Evolutionary conservation across 2,113 vertebrate genomes (phyloP).

Genomic region (Alethe diademata): DNA sequence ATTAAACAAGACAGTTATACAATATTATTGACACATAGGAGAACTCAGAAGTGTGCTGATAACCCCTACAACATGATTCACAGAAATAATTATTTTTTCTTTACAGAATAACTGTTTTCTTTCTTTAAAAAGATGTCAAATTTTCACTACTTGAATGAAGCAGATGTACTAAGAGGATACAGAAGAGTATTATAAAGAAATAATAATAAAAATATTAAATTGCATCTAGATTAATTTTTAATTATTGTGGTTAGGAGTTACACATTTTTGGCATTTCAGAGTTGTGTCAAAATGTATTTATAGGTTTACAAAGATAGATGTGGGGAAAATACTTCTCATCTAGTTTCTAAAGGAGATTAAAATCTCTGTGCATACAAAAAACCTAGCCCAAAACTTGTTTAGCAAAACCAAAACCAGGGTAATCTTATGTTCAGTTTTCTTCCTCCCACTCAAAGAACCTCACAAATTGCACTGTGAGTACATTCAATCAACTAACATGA

Average conservation of each 20-base stretch:
- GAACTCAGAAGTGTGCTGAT: not conserved
- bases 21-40: not conserved
- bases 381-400: not conserved
- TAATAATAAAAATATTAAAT: not conserved
- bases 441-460: not conserved
- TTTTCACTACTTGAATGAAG: not conserved
- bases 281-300: not conserved
- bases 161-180: not conserved
- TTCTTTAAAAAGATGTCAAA: not conserved
- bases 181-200: not conserved
- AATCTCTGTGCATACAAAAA: not conserved
- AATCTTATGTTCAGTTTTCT: not conserved
- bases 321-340: not conserved
- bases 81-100: not conserved
- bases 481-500: not conserved
- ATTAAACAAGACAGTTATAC: not conserved
- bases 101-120: not conserved
- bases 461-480: not conserved
- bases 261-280: not conserved
- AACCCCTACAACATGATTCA: not conserved
- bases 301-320: rapidly evolving
- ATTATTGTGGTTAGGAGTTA: not conserved
- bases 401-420: not conserved
- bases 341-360: not conserved
- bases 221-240: not conserved